Evolutionary conservation across 1,140 invertebrate species (phyloP).

Genomic region (Plodia interpunctella): DNA sequence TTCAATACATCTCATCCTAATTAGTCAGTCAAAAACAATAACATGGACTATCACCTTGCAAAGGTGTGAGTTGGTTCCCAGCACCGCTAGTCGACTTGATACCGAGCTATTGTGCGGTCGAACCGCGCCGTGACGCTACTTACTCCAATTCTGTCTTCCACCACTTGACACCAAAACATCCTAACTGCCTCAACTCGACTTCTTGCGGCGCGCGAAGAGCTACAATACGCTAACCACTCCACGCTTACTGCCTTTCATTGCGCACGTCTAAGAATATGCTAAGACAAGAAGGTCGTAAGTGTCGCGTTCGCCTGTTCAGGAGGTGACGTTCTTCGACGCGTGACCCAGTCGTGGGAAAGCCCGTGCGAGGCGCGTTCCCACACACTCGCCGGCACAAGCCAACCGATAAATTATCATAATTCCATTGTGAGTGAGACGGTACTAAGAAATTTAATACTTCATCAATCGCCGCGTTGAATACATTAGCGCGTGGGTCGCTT

Average conservation of each 20-base stretch:
- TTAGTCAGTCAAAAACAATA: conserved; percentile 70
- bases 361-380: conserved; percentile 73
- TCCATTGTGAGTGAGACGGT: conserved; percentile 76
- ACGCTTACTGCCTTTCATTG: conserved; percentile 44
- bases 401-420: conserved; percentile 78
- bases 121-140: conserved; percentile 73
- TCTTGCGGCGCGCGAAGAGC: conserved; percentile 31
- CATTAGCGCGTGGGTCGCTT: conserved; percentile 70
- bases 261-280: conserved; percentile 12
- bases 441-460: conserved; percentile 76
- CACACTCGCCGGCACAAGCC: conserved; percentile 75
- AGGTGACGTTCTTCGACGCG: conserved; percentile 49
- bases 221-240: conserved; percentile 22
- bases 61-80: conserved; percentile 69
- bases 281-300: conserved; percentile 46
- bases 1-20: conserved; percentile 32
- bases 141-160: conserved; percentile 71
- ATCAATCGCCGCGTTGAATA: conserved; percentile 74
- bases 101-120: conserved; percentile 70
- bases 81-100: conserved; percentile 69
- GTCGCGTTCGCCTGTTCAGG: conserved; percentile 26
- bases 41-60: conserved; percentile 56
- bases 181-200: conserved; percentile 36
- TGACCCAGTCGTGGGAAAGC: conserved; percentile 65
- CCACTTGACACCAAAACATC: conserved; percentile 42